Percentiles rank a stretch among this genome's conserved stretches.
Evolutionary conservation across 2,797 vertebrate genomes (phyloP).

Genomic region (Melanotaenia pygmaea): DNA sequence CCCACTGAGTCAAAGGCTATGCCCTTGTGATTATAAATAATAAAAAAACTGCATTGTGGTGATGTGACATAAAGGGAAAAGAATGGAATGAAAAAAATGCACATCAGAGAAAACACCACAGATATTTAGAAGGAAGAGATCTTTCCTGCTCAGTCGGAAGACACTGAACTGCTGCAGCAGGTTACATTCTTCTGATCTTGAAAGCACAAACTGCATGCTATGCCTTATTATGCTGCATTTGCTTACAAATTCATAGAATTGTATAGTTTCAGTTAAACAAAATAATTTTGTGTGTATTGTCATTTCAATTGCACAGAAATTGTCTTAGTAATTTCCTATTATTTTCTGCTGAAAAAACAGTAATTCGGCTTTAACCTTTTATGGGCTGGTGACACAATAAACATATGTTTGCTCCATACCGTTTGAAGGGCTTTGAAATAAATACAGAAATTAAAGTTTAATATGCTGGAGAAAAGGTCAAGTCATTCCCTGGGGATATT

Average conservation of each 20-base stretch:
- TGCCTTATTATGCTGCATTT: constrained; percentile 6
- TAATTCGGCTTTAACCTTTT: constrained; percentile 13
- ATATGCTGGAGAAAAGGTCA: constrained; percentile 23
- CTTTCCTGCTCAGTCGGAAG: constrained; percentile 1
- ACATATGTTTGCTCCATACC: constrained; percentile 3
- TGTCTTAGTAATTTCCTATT: neutral
- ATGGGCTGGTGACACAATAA: neutral
- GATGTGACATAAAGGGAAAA: constrained; percentile 28
- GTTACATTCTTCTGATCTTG: constrained; percentile 12
- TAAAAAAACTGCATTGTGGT: constrained; percentile 26
- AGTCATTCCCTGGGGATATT: constrained; percentile 28
- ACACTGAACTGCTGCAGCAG: constrained; percentile 16
- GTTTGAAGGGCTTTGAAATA: constrained; percentile 8
- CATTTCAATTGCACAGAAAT: neutral
- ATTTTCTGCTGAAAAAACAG: constrained; percentile 11
- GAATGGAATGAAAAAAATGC: constrained; percentile 26
- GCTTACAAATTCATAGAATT: constrained; percentile 20
- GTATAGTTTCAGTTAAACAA: constrained; percentile 12
- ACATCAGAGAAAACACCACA: constrained; percentile 15
- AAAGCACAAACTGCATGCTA: neutral
- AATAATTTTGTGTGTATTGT: neutral
- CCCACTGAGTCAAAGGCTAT: constrained; percentile 32
- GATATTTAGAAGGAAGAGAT: constrained; percentile 14
- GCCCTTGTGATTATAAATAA: constrained; percentile 41
- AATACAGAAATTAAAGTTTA: constrained; percentile 34